Evolutionary conservation across 2,113 vertebrate genomes (phyloP).

Genomic region (Oryzias melastigma): DNA sequence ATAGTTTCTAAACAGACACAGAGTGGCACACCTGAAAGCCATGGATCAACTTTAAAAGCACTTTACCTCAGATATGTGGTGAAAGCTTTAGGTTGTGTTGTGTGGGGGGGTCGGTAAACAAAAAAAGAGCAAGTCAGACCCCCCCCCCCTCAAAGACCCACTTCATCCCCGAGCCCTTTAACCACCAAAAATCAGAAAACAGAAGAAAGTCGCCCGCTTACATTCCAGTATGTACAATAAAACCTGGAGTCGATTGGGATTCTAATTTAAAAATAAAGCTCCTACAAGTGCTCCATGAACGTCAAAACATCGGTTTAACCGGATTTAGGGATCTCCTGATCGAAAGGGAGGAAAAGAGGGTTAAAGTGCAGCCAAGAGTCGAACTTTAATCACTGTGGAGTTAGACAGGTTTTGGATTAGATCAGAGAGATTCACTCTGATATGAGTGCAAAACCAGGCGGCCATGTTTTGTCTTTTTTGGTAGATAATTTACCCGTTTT

Average conservation of each 20-base stretch:
- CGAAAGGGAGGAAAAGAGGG: conserved; percentile 10
- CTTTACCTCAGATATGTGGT: conserved; percentile 78
- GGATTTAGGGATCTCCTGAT: background rate
- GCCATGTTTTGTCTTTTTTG: background rate
- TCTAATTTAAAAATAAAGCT: conserved; percentile 40
- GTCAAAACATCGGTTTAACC: no score
- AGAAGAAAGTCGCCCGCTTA: conserved; percentile 64
- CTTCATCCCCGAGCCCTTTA: conserved; percentile 65
- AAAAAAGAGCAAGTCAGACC: conserved; percentile 34
- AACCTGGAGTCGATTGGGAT: conserved; percentile 50
- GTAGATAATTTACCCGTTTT: background rate
- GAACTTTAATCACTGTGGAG: conserved; percentile 18
- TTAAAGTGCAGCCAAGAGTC: conserved; percentile 33
- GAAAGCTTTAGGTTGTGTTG: conserved; percentile 59
- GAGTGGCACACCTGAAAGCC: conserved; percentile 80
- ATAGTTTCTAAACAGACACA: conserved; percentile 78
- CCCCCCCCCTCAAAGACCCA: conserved; percentile 45
- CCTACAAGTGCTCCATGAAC: conserved; percentile 9
- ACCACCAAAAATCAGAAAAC: conserved; percentile 63
- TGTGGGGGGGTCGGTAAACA: conserved; percentile 45
- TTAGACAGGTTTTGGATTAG: no score
- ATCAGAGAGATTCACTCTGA: background rate
- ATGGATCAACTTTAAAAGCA: conserved; percentile 77
- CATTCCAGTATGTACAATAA: conserved; percentile 77
- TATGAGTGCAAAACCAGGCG: background rate